phyloP scores from a whole-genome alignment of 2,888 invertebrate species.

The Incurvaria masculella region DNA sequence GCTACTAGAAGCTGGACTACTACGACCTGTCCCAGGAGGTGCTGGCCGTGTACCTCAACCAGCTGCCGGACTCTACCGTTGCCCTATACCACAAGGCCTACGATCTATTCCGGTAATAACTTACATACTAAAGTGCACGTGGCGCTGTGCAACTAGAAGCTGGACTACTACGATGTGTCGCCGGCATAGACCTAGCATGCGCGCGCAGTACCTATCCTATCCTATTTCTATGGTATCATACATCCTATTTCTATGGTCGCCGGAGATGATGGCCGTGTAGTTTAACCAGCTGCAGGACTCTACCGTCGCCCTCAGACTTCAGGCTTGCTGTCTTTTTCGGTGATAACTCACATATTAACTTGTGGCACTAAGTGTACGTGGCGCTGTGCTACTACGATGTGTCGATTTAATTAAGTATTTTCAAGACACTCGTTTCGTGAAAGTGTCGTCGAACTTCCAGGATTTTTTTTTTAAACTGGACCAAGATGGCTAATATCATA shows the following conservation, averaged over 20 bases:
- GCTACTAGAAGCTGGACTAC: conserved; percentile 98
- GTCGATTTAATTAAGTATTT: no score
- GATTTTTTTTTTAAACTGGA: no score
- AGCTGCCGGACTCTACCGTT: conserved; percentile 90
- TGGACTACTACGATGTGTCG: conserved; percentile 72
- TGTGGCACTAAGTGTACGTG: no score
- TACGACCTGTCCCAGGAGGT: conserved; percentile 98
- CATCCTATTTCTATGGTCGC: no score
- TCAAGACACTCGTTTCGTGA: no score
- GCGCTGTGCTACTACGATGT: no score
- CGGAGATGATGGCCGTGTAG: conserved; percentile 94
- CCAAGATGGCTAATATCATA: no score
- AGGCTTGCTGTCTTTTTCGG: conserved; percentile 66
- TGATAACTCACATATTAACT: conserved; percentile 15
- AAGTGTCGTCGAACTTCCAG: no score
- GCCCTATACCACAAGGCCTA: conserved; percentile 90
- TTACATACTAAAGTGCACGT: no score
- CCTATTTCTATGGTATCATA: no score
- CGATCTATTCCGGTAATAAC: conserved; percentile 53
- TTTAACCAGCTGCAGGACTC: conserved; percentile 90
- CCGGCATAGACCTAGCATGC: no score
- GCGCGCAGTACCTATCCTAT: no score
- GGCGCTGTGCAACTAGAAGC: conserved; percentile 98
- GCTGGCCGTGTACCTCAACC: conserved; percentile 87
- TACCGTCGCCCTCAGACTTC: conserved; percentile 92